phyloP scores from a whole-genome alignment of 2,888 invertebrate genomes.

The Mayetiola destructor region DNA sequence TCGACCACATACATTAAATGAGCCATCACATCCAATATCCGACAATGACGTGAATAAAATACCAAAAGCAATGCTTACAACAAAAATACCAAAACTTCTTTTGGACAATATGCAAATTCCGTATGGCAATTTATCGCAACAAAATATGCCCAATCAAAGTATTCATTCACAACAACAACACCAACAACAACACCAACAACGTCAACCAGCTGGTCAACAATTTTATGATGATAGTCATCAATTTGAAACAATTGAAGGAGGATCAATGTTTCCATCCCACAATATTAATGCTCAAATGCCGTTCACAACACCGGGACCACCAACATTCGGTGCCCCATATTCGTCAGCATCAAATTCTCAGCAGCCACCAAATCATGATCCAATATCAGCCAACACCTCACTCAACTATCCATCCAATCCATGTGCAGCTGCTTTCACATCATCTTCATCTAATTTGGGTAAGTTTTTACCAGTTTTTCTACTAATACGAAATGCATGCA shows the following conservation, averaged over 20 bases:
- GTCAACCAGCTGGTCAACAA: slow-evolving; percentile 33
- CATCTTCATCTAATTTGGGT: slow-evolving; percentile 70
- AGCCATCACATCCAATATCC: too few relatives aligned
- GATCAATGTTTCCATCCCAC: slow-evolving; percentile 40
- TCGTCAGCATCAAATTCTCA: slow-evolving; percentile 23
- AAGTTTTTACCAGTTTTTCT: too few relatives aligned
- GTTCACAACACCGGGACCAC: slow-evolving; percentile 51
- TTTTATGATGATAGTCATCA: background rate
- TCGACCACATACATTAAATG: too few relatives aligned
- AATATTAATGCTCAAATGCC: slow-evolving; percentile 44
- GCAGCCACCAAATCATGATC: slow-evolving; percentile 23
- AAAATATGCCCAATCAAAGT: slow-evolving; percentile 10
- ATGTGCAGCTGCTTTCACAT: slow-evolving; percentile 64
- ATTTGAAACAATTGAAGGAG: slow-evolving; percentile 15
- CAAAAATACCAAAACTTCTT: too few relatives aligned
- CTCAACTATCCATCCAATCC: slow-evolving; percentile 24
- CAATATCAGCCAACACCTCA: slow-evolving; percentile 16
- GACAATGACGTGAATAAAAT: too few relatives aligned
- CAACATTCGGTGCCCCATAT: slow-evolving; percentile 44
- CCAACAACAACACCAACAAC: slow-evolving; percentile 18
- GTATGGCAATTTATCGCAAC: slow-evolving; percentile 18
- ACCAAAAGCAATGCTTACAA: too few relatives aligned
- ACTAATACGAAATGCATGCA: too few relatives aligned
- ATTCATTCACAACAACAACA: slow-evolving; percentile 15
- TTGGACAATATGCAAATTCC: slow-evolving; percentile 13